A percentile compares a stretch with the other conserved stretches of the same genome.
phyloP scores from a whole-genome alignment of 2,113 vertebrate genomes.

The Nothobranchius furzeri region DNA sequence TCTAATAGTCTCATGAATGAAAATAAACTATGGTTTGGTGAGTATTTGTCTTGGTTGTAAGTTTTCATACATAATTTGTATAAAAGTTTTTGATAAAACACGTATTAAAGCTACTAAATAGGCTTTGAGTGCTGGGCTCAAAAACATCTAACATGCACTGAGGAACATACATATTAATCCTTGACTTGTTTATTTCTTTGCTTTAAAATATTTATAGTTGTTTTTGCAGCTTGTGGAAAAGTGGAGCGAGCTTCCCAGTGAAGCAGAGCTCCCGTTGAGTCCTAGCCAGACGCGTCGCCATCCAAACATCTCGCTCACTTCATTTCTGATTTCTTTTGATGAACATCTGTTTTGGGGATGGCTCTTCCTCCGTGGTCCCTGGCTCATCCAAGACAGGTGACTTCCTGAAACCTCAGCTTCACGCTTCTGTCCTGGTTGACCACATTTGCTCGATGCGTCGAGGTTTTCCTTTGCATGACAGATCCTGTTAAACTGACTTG shows the following conservation, averaged over 20 bases:
- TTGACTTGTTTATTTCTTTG: conserved; percentile 74
- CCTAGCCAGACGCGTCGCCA: conserved; percentile 31
- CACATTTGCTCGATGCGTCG: not conserved
- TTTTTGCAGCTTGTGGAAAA: conserved; percentile 72
- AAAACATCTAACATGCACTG: conserved; percentile 64
- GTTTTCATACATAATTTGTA: no score
- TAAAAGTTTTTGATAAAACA: no score
- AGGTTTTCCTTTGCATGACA: no score
- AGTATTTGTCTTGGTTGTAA: no score
- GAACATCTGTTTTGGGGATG: conserved; percentile 48
- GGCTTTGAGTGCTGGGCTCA: not conserved
- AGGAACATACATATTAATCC: conserved; percentile 79
- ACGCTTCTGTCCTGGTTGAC: conserved; percentile 14
- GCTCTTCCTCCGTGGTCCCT: conserved; percentile 19
- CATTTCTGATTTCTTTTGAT: conserved; percentile 63
- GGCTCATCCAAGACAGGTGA: conserved; percentile 7
- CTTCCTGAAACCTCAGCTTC: not conserved
- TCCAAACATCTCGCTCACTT: conserved; percentile 51
- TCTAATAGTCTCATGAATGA: no score
- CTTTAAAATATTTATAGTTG: conserved; percentile 79
- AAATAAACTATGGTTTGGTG: no score
- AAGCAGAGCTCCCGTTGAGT: conserved; percentile 37
- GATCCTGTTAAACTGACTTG: no score
- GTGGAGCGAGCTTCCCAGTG: conserved; percentile 68
- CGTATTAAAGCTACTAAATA: no score